Base-by-base conservation (phyloP, 2,113 vertebrate genomes). In the Nothocercus julius region DNA sequence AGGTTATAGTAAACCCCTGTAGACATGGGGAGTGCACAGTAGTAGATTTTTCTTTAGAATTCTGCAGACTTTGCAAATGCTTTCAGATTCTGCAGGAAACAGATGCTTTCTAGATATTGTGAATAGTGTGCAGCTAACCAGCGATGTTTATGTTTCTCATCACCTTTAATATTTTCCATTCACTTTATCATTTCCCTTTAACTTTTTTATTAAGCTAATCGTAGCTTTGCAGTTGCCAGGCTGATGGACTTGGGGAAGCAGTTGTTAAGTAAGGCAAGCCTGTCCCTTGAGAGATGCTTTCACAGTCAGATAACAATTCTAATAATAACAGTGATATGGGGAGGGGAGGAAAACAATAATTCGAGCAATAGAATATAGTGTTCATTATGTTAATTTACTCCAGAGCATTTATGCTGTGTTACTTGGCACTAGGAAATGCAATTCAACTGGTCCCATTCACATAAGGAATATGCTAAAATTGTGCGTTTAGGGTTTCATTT, bases 371-470 rank as follows among this genome's bases (percentile, higher is more conserved):
- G 69, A 93, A 93, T 89, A 30, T 36, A 85, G n/a, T 51, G 45
- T 87, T 94, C 82, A 79, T 93, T 93, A 83, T 85, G 82, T 84
- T 92, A 85, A 96, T 96, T 86, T 72, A 51, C 63, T 92, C 92
- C 49, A 49, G 93, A 94, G 62, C 30, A 49, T 93, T 94, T 90
- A 78, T 38, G 24, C n/a, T 62, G 44, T 38, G 27, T 69, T 89
- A n/a, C 56, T 92, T 80, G 90, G 83, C 78, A 87, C 27, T 62
- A 87, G 78, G 77, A 85, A 89, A 78, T 53, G 5, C 89, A 90
- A 95, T 76, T 87, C 82, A 44, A 22, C 40, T 1, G 0, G 8
- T 85, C 56, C 25, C 12, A 0, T 72, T 89, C 81, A 45, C 27
- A 25, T 68, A 47, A 87, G 13, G 20, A 85, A 30, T 47, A 42